A percentile compares a stretch with the other conserved stretches of the same genome.
These are phyloP conservation scores for Leptoclinus maculatus DNA, from an alignment of 2,797 vertebrate genomes.

Conservation along the genomic window DNA sequence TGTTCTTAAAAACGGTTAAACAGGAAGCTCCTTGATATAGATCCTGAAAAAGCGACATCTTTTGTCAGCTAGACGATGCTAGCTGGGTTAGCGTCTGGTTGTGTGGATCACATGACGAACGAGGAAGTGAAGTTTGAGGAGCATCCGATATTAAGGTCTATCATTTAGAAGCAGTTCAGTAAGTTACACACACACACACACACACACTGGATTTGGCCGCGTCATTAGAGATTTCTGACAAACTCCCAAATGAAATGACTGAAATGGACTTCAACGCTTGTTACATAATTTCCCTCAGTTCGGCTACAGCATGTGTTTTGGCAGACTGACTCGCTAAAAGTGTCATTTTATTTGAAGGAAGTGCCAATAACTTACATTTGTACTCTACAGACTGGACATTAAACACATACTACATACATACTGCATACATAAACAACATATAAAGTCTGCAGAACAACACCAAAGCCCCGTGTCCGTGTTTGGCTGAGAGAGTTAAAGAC, in stretches of 20 bases:
- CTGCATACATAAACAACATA: background rate
- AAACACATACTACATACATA: background rate
- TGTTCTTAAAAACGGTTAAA: background rate
- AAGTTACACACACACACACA: too few species aligned
- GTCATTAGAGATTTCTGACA: slow-evolving; percentile 5
- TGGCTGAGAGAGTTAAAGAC: slow-evolving; percentile 14
- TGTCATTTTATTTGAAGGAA: slow-evolving; percentile 7
- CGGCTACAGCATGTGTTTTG: slow-evolving; percentile 17
- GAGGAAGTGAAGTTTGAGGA: too few species aligned
- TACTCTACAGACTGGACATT: background rate
- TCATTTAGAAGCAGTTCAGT: too few species aligned
- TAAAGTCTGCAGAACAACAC: too few species aligned
- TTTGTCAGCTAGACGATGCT: too few species aligned
- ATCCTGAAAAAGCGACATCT: too few species aligned
- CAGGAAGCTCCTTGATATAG: background rate
- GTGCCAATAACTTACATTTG: background rate
- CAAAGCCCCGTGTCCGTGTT: background rate
- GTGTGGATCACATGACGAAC: too few species aligned
- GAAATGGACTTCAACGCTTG: slow-evolving; percentile 24
- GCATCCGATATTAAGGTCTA: too few species aligned
- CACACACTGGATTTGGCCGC: too few species aligned
- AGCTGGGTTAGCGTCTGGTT: too few species aligned
- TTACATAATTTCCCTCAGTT: slow-evolving; percentile 35
- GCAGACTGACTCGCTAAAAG: slow-evolving; percentile 17
- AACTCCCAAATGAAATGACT: slow-evolving; percentile 13